Evolutionary conservation across 2,888 invertebrate species (phyloP).

Genomic region (Chymomyza caudatula): DNA sequence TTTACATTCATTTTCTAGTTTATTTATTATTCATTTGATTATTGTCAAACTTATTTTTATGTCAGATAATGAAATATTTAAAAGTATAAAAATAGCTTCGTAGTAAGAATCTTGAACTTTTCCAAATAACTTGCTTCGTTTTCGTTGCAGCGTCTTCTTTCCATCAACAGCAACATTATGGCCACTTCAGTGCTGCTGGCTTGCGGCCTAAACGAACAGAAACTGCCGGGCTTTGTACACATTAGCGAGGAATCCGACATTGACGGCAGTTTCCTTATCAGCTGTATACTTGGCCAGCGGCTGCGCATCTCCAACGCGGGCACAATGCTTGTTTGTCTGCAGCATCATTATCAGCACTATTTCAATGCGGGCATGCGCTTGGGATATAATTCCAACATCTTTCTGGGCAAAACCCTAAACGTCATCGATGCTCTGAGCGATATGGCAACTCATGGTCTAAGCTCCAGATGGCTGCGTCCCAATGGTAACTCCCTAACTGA

Average conservation of each 20-base stretch:
- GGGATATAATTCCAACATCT: conserved; percentile 83
- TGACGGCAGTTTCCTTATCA: conserved; percentile 86
- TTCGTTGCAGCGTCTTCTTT: conserved; percentile 32
- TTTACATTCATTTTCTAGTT: no score
- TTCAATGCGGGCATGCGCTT: conserved; percentile 86
- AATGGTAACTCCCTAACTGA: conserved; percentile 75
- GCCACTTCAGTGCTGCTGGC: conserved; percentile 82
- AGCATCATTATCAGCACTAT: conserved; percentile 86
- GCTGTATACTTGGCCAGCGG: conserved; percentile 83
- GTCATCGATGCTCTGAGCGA: conserved; percentile 80
- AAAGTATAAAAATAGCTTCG: no score
- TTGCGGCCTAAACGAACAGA: conserved; percentile 82
- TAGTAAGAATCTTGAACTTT: no score
- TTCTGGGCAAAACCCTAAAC: conserved; percentile 79
- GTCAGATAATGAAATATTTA: no score
- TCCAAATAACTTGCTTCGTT: conserved; percentile 16
- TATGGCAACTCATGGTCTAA: conserved; percentile 77
- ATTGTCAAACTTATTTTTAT: no score
- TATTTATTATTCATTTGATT: no score
- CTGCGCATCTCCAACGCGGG: conserved; percentile 81
- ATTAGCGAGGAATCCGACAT: conserved; percentile 85
- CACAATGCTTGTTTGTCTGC: conserved; percentile 83
- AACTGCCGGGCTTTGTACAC: conserved; percentile 80
- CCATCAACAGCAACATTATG: conserved; percentile 77
- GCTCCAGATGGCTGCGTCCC: conserved; percentile 67